phyloP scores from a whole-genome alignment of 2,888 invertebrate species.

The Dysmachus trigonus region DNA sequence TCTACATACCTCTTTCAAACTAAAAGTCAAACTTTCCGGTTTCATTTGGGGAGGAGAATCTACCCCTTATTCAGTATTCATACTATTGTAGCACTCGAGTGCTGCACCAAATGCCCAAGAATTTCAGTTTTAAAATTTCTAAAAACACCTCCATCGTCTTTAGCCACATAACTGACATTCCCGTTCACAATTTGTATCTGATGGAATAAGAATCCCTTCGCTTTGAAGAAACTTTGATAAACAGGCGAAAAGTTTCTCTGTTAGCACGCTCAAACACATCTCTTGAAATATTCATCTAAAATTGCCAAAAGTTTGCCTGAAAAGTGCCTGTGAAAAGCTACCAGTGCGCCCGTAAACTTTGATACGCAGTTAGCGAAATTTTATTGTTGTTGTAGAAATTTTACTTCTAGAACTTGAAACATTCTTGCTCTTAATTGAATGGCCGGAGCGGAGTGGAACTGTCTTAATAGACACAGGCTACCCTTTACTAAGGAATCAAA shows the following conservation, averaged over 20 bases:
- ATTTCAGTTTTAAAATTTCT: background rate
- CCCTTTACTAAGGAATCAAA: background rate
- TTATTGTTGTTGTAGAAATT: slow-evolving; percentile 18
- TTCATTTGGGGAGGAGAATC: background rate
- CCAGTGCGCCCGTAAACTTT: slow-evolving; percentile 15
- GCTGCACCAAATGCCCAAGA: background rate
- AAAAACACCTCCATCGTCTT: background rate
- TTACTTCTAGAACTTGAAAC: slow-evolving; percentile 9
- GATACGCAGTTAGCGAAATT: slow-evolving; percentile 16
- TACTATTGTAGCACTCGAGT: background rate
- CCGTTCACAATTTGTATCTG: background rate
- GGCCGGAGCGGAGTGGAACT: background rate
- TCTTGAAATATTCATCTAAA: slow-evolving; percentile 24
- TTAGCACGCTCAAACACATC: slow-evolving; percentile 18
- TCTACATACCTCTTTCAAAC: background rate
- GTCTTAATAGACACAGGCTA: background rate
- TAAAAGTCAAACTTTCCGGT: background rate
- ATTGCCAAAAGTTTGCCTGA: slow-evolving; percentile 27
- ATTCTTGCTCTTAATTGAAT: slow-evolving; percentile 2
- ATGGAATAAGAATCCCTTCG: background rate
- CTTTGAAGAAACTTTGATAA: slow-evolving; percentile 25
- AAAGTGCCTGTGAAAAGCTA: slow-evolving; percentile 30
- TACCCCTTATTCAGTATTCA: background rate
- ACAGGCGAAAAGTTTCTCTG: slow-evolving; percentile 33
- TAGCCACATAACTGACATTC: background rate